Base-by-base conservation (phyloP, 2,888 invertebrate species). In the Chrysomela aeneicollis region DNA sequence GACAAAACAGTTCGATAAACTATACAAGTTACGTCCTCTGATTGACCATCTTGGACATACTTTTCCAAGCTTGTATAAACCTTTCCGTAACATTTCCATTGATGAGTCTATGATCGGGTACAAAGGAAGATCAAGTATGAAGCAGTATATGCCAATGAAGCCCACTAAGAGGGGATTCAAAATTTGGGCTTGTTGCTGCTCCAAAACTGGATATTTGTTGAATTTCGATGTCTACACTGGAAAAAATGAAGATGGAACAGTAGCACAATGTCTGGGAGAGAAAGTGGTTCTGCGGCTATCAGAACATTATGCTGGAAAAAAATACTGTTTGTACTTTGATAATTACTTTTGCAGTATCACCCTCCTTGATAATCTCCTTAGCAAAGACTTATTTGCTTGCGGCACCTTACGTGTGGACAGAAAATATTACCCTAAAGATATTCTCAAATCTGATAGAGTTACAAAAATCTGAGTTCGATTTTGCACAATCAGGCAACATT, bases 1-100 rank as follows among this genome's bases (percentile, higher is more conserved):
- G 1, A 17, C 52, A 18, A 42, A 4, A 1, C 17, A 66, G 15
- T 72, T 54, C 64, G 69, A 73, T 61, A 65, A 66, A 46, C 64
- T 73, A 10, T 71, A 68, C 57, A 71, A 71, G 50, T 18, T 70
- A 21, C 63, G 70, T 12, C 68, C 68, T 2, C 12, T 71, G 1
- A 17, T 69, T 8, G 30, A 53, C n/a, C 42, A 61, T 17, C 30
- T 61, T n/a, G 19, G 37, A 49, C 32, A 37, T 19, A 57, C 49
- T 57, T 57, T 47, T 49, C 51, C 50, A 12, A 35, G 18, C 15
- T 15, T 63, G 6, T 63, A 63, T 22, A 59, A 5, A 8, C 62
- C 62, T 6, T 47, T 22, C 5, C 46, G 49, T 26, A 60, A 60
- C n/a, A 61, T 63, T 51, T 60, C 63, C 22, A 59, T 64, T n/a